Evolutionary conservation across 2,888 invertebrate species (phyloP).

Genomic region (Cyrtodaria siliqua): DNA sequence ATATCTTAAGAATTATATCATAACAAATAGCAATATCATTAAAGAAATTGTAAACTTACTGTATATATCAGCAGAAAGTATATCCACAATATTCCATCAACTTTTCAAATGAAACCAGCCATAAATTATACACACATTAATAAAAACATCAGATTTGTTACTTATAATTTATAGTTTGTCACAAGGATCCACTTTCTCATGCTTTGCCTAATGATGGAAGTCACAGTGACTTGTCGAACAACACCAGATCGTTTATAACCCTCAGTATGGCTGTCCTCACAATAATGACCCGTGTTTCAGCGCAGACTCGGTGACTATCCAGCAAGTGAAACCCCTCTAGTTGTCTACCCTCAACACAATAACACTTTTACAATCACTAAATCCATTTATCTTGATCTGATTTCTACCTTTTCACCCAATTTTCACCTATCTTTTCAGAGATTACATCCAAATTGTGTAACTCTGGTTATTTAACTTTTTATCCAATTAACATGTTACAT

Average conservation of each 20-base stretch:
- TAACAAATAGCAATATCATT: no score
- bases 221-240: slow-evolving; percentile 16
- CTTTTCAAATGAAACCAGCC: no score
- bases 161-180: background rate
- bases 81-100: no score
- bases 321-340: slow-evolving; percentile 14
- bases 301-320: slow-evolving; percentile 29
- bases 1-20: no score
- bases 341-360: slow-evolving; percentile 6
- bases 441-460: slow-evolving; percentile 17
- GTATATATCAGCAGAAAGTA: no score
- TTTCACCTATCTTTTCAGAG: slow-evolving; percentile 38
- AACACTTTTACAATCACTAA: slow-evolving; percentile 5
- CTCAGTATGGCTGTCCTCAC: slow-evolving; percentile 26
- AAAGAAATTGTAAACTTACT: no score
- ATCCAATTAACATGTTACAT: no score
- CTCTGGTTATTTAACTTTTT: no score
- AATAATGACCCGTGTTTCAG: background rate
- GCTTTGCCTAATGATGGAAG: background rate
- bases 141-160: background rate
- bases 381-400: slow-evolving; percentile 18
- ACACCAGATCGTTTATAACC: slow-evolving; percentile 40
- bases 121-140: no score
- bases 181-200: no score
- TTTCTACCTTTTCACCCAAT: slow-evolving; percentile 39